Percentiles rank a stretch among this genome's conserved stretches.
Evolutionary conservation across 2,113 vertebrate genomes (phyloP).

Genomic region (Pterocles burchelli): DNA sequence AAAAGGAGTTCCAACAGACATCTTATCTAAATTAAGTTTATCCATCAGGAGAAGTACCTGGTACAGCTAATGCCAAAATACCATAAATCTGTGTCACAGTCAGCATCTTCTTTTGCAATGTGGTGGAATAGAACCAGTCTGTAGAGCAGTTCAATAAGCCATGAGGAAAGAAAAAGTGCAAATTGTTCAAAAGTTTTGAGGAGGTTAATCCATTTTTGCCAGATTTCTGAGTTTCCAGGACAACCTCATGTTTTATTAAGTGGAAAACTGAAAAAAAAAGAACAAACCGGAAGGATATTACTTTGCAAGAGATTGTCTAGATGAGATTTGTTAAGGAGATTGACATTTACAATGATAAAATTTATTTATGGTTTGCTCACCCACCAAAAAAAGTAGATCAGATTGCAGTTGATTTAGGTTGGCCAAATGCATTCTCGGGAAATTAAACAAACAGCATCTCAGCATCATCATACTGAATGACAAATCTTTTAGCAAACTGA

Average conservation of each 20-base stretch:
- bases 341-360: slow-evolving; percentile 5
- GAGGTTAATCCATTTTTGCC: background rate
- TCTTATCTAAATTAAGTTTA: background rate
- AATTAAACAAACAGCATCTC: slow-evolving; percentile 21
- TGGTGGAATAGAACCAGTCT: background rate
- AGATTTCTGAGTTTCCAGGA: background rate
- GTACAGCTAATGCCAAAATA: background rate
- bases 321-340: slow-evolving; percentile 1
- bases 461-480: background rate
- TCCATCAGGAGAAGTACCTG: background rate
- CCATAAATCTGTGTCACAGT: background rate
- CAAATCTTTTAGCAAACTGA: slow-evolving; percentile 29
- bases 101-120: background rate
- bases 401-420: slow-evolving; percentile 42
- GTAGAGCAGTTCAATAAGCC: background rate
- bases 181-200: background rate
- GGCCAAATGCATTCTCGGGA: slow-evolving; percentile 26
- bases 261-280: background rate
- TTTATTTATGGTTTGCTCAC: background rate
- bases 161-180: background rate
- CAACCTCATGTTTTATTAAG: background rate
- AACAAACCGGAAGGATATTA: background rate
- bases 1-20: background rate
- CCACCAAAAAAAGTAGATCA: background rate
- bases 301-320: slow-evolving; percentile 1